A percentile compares a stretch with the other conserved stretches of the same genome.
Conservation (phyloP, 2,797 vertebrate species). For the Sebastes variabilis region DNA sequence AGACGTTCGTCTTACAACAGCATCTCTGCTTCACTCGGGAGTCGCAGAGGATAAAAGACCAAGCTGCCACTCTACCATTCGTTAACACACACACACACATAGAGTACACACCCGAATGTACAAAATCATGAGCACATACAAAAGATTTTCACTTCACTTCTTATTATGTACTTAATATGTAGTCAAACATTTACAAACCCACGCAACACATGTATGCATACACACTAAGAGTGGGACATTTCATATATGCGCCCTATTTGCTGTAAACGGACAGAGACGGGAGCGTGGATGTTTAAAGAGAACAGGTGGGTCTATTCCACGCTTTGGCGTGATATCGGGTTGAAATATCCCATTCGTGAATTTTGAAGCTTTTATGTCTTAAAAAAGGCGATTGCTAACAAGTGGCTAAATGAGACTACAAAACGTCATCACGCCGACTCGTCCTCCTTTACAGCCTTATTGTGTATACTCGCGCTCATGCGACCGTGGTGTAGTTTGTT, state of each 20-base stretch:
- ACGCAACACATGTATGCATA: too few relatives aligned
- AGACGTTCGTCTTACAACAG: conserved; percentile 5
- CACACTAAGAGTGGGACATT: background rate
- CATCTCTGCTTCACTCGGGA: conserved; percentile 1
- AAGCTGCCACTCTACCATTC: background rate
- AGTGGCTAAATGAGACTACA: too few relatives aligned
- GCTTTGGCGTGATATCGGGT: too few relatives aligned
- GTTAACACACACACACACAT: background rate
- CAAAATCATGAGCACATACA: background rate
- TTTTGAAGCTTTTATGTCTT: too few relatives aligned
- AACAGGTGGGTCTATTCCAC: too few relatives aligned
- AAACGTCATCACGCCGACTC: too few relatives aligned
- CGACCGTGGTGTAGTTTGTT: too few relatives aligned
- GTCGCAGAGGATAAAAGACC: conserved; percentile 18
- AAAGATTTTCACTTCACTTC: background rate
- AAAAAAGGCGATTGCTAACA: too few relatives aligned
- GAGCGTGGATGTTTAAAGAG: too few relatives aligned
- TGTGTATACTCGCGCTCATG: too few relatives aligned
- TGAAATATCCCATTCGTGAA: too few relatives aligned
- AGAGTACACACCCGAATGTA: background rate
- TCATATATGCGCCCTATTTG: background rate
- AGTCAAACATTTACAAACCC: background rate
- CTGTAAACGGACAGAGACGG: background rate
- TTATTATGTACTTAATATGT: background rate
- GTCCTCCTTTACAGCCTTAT: too few relatives aligned